phyloP scores from a whole-genome alignment of 2,113 vertebrate genomes.

The Leucoraja erinaceus region DNA sequence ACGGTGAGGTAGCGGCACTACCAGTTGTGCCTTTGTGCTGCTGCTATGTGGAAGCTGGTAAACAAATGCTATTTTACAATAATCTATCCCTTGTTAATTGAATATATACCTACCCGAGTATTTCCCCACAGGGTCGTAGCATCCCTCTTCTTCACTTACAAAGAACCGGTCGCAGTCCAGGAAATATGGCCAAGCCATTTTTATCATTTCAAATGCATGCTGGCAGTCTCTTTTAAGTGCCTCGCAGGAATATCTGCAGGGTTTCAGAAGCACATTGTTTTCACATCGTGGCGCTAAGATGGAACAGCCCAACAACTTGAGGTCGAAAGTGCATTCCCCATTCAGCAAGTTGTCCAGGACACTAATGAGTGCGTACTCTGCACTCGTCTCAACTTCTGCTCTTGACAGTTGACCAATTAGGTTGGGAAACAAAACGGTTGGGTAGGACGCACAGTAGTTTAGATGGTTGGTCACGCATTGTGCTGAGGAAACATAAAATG shows the following conservation, averaged over 20 bases:
- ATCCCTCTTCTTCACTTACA: slow-evolving; percentile 69
- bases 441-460: slow-evolving; percentile 73
- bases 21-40: background rate
- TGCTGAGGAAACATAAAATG: slow-evolving; percentile 51
- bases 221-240: slow-evolving; percentile 66
- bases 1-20: background rate
- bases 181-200: slow-evolving; percentile 98
- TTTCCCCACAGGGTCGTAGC: slow-evolving; percentile 73
- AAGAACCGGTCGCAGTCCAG: slow-evolving; percentile 87
- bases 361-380: slow-evolving; percentile 82
- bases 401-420: slow-evolving; percentile 69
- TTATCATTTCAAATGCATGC: slow-evolving; percentile 80
- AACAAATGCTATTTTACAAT: background rate
- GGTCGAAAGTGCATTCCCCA: slow-evolving; percentile 84
- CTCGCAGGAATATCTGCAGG: slow-evolving; percentile 78
- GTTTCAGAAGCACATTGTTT: slow-evolving; percentile 58
- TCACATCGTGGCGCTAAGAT: slow-evolving; percentile 78
- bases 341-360: slow-evolving; percentile 82
- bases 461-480: slow-evolving; percentile 70
- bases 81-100: background rate
- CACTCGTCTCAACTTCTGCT: slow-evolving; percentile 70
- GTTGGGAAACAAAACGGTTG: slow-evolving; percentile 72
- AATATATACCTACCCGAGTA: slow-evolving; percentile 63
- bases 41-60: background rate
- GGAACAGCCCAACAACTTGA: slow-evolving; percentile 82